Conservation (phyloP, 2,113 vertebrate species). For the Caloenas nicobarica region DNA sequence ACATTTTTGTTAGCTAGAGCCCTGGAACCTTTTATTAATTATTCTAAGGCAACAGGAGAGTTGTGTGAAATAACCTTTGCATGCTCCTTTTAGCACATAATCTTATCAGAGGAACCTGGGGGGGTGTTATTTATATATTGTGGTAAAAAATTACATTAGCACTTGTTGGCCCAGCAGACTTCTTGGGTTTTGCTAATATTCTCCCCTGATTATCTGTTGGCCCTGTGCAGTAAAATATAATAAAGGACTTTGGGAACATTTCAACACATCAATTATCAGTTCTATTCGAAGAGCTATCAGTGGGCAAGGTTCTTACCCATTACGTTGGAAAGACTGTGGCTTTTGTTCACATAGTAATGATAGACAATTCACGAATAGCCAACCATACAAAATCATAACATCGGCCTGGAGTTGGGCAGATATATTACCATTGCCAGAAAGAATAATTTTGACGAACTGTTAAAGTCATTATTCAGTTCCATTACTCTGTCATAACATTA, state of each 20-base stretch:
- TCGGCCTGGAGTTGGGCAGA: neutral
- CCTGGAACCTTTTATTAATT: slow-evolving; percentile 31
- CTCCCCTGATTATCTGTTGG: slow-evolving; percentile 14
- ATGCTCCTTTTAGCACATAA: neutral
- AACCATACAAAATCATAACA: slow-evolving; percentile 23
- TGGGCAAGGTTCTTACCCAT: neutral
- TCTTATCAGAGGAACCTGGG: neutral
- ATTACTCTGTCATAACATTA: slow-evolving; percentile 39
- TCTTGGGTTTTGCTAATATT: slow-evolving; percentile 25
- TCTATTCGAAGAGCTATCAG: neutral
- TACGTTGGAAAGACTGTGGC: neutral
- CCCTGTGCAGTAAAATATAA: neutral
- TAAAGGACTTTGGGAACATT: neutral
- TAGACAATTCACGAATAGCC: neutral
- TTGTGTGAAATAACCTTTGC: neutral
- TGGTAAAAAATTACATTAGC: slow-evolving; percentile 37
- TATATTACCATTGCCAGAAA: slow-evolving; percentile 34
- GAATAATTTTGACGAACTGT: slow-evolving; percentile 56
- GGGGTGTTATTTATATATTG: neutral
- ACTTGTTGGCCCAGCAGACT: slow-evolving; percentile 32
- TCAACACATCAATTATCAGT: slow-evolving; percentile 18
- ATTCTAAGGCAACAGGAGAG: neutral
- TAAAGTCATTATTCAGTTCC: slow-evolving; percentile 44
- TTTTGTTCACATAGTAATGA: slow-evolving; percentile 26
- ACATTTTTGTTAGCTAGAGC: slow-evolving; percentile 3